Base-by-base conservation (phyloP, 2,797 vertebrate species). In the Anguilla anguilla region DNA sequence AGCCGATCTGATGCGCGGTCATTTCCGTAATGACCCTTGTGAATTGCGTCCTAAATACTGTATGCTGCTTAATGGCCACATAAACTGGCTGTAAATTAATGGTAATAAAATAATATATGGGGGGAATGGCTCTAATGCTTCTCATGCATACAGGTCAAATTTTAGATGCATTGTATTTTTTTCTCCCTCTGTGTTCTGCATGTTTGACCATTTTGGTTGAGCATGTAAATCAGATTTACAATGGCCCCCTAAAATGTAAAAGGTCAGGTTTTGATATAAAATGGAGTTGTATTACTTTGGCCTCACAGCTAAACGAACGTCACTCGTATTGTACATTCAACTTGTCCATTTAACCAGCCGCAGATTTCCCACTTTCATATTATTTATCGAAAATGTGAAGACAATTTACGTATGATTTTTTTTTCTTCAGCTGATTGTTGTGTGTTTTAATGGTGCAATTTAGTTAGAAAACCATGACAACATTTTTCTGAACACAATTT, bases 1-100 rank as follows among this genome's bases (percentile, higher is more conserved):
- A 88, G 81, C 28, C 17, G 55, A 2, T 57, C 84, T 90, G 72
- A 79, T n/a, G 28, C 59, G 43, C 35, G 39, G 17, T 39, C 1
- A 9, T 74, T 57, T 93, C 89, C 89, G 91, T 91, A 89, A 90
- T 90, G 91, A 92, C 90, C 92, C 91, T 92, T 92, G 90, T 86
- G 85, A 1, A 84, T 85, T 72, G 82, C 57, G 84, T 31, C 88
- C 86, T 67, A 25, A 46, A 82, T 86, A 85, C 39, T 79, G 74
- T 83, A 84, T 87, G 53, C 87, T 59, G 43, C 77, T 85, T 39
- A 83, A 86, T 67, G 89, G 85, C 84, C 85, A 28, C 88, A 87
- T 90, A 88, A 90, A 89, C 51, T 39, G 53, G 77, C 83, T 87
- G 84, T 88, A 89, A 86, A 84, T 89, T 87, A 74, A 90, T 28